These are phyloP conservation scores for Hippopotamus amphibius DNA, from an alignment of 2,113 vertebrate species.

Conservation along the genomic window DNA sequence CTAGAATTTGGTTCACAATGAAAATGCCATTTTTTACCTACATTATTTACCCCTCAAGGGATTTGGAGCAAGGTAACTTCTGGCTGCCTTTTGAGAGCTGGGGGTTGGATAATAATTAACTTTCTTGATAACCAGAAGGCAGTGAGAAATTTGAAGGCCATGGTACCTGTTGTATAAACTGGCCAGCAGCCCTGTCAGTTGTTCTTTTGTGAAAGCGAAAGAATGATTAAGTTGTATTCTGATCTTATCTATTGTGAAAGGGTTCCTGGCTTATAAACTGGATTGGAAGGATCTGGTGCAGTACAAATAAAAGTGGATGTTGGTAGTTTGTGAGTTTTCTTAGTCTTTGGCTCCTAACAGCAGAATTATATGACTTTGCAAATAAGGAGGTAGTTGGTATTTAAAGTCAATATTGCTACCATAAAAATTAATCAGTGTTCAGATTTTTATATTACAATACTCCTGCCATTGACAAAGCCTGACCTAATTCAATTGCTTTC, in stretches of 20 bases:
- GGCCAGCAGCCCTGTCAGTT: not conserved
- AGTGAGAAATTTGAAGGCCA: constrained; percentile 54
- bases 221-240: constrained; percentile 33
- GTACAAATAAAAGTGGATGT: not conserved
- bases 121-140: constrained; percentile 61
- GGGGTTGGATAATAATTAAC: constrained; percentile 76
- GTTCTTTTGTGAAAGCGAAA: constrained; percentile 19
- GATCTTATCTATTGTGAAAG: not conserved
- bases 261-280: not conserved
- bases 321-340: not conserved
- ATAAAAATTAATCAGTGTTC: constrained; percentile 40
- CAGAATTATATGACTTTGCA: constrained; percentile 25
- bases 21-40: constrained; percentile 11
- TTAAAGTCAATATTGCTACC: not conserved
- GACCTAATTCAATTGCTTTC: not conserved
- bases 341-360: not conserved
- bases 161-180: constrained; percentile 21
- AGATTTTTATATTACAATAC: not conserved
- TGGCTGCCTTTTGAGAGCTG: constrained; percentile 42
- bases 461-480: not conserved
- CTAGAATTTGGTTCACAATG: constrained; percentile 21
- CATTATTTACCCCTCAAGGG: constrained; percentile 29
- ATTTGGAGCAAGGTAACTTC: constrained; percentile 55
- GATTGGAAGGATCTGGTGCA: not conserved
- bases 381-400: not conserved